Base-by-base conservation (phyloP, 2,797 vertebrate species). In the Zenarchopterus dispar region DNA sequence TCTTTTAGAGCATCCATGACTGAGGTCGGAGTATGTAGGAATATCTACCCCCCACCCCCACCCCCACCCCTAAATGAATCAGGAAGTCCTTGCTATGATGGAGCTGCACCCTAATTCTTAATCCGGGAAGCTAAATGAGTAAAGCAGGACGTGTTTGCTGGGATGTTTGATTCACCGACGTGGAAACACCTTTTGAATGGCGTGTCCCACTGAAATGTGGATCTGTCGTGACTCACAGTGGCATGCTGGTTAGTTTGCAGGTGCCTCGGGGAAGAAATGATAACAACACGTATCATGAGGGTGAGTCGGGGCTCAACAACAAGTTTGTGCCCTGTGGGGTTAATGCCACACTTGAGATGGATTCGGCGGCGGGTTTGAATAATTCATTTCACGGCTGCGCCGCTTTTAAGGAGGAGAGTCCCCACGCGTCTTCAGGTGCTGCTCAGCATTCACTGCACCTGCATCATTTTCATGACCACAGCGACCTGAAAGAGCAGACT, bases 331-430 rank as follows among this genome's bases (percentile, higher is more conserved):
- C 67, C 53, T 42, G 18, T 9, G 60, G 60, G 50, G 61, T 54
- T 54, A 63, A 63, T 63, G 50, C 43, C 16, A 54, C 61, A 63
- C 42, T 63, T 57, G 47, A 47, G 24, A 70, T 52, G 67, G 67
- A 62, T 70, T 70, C 56, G 43, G 59, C 62, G 28, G 23, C 33
- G 42, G 31, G 46, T 24, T 46, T 70, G 47, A 70, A 70, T 70
- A 52, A 70, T 70, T 62, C 41, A 70, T 57, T 22, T 41, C 28
- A 15, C 18, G 21, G 67, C n/a, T 42, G 28, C 8, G 15, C 6
- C 22, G 67, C 39, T 51, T 62, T 69, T 56, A 50, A 50, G 46
- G 21, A 19, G 21, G 19, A 49, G 23, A 47, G 41, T 48, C 6
- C 8, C 21, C 17, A 6, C 5, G 24, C 51, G 59, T 61, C 26